Base-by-base conservation (phyloP, 2,797 vertebrate genomes). In the Micropoecilia bifurca region DNA sequence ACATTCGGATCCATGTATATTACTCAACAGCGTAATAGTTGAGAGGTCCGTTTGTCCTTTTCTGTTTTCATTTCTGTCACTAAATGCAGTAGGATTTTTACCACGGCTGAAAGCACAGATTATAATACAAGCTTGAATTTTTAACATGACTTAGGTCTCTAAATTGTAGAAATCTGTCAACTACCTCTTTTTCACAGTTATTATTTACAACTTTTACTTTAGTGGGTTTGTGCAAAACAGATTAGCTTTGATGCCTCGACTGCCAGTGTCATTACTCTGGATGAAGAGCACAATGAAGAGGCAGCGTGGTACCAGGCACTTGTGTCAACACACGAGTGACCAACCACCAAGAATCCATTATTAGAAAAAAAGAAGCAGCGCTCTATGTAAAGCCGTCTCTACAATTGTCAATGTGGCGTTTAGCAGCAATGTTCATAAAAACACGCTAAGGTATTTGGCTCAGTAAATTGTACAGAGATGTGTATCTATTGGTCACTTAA, bases 241-340 rank as follows among this genome's bases (percentile, higher is more conserved):
- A n/a, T 68, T 25, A 33, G 25, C 71, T 77, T 43, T 68, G 28
- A 36, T 45, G 43, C 8, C 53, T 47, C 36, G 28, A 57, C 55
- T 3, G 1, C 55, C 36, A 33, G n/a, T 16, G 46, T 72, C 3
- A 12, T 77, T 75, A 71, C 71, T 82, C 46, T 81, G 46, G 66
- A 76, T 79, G 71, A 45, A 57, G 63, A 75, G 28, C 74, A 68
- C 6, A 1, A 30, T 30, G 78, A 77, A 68, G 81, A 83, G 75
- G 74, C 78, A 80, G 66, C 68, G 13, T 48, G 47, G 73, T 48
- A 80, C 68, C 36, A 77, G 66, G 76, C 80, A 85, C 80, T 76
- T 79, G 2, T 0, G 36, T 75, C 76, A 61, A 63, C 81, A 81
- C 68, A 68, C 47, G 76, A 50, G 61, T 36, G 61, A 77, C 1